Evolutionary conservation across 2,797 vertebrate genomes (phyloP).

Genomic region (Clarias laeviceps): DNA sequence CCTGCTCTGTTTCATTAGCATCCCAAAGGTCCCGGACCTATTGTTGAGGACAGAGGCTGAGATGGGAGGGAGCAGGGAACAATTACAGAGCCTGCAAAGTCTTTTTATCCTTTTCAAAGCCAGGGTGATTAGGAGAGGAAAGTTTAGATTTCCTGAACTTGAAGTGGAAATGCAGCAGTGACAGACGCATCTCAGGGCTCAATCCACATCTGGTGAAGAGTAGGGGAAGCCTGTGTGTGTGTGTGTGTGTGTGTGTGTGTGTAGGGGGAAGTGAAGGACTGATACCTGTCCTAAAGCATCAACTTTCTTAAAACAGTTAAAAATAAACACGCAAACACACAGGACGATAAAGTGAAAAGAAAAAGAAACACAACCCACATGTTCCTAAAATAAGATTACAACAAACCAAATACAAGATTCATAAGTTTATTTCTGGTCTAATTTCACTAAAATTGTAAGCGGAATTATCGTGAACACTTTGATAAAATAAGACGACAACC

Average conservation of each 20-base stretch:
- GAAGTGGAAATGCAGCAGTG: slow-evolving; percentile 80
- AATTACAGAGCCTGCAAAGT: slow-evolving; percentile 75
- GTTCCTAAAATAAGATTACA: too few species aligned
- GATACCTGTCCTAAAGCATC: slow-evolving; percentile 25
- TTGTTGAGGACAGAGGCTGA: slow-evolving; percentile 61
- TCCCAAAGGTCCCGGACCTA: slow-evolving; percentile 73
- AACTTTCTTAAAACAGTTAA: slow-evolving; percentile 34
- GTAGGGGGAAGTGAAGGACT: neutral
- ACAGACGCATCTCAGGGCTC: slow-evolving; percentile 74
- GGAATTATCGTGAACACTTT: too few species aligned
- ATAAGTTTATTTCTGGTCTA: too few species aligned
- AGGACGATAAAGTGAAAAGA: neutral
- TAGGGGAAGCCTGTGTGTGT: slow-evolving; percentile 38
- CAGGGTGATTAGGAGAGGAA: slow-evolving; percentile 80
- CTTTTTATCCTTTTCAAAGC: slow-evolving; percentile 80
- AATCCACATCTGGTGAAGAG: slow-evolving; percentile 75
- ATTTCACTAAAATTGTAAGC: too few species aligned
- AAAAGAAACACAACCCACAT: too few species aligned
- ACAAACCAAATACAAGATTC: too few species aligned
- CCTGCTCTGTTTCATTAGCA: slow-evolving; percentile 70
- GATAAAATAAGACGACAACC: too few species aligned
- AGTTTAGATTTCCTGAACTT: slow-evolving; percentile 86
- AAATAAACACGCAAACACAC: slow-evolving; percentile 27
- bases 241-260: slow-evolving; percentile 38
- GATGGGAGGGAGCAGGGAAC: slow-evolving; percentile 51